Conservation (phyloP, 2,113 vertebrate genomes). For the Pterophyllum scalare region DNA sequence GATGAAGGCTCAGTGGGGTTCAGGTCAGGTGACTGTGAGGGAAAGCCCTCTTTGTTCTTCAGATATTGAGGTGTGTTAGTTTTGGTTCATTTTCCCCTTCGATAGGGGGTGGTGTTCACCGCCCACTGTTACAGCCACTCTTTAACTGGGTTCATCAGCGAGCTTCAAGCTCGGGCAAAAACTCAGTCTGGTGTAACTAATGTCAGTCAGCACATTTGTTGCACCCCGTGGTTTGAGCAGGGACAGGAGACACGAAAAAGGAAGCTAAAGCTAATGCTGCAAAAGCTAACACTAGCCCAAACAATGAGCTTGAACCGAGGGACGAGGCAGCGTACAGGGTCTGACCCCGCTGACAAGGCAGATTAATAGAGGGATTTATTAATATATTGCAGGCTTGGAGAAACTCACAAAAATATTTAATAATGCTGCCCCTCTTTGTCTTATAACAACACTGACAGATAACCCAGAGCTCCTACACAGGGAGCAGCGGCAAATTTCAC, state of each 20-base stretch:
- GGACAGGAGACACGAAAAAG: not conserved
- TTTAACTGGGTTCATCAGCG: not conserved
- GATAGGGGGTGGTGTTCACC: not conserved
- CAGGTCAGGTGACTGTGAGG: not conserved
- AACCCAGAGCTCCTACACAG: not conserved
- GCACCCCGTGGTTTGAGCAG: not conserved
- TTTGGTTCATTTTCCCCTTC: not conserved
- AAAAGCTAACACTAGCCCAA: not conserved
- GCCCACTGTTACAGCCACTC: not conserved
- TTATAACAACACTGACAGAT: not conserved
- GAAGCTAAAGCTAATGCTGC: not conserved
- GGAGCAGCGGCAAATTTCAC: not conserved
- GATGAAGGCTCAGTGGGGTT: not conserved
- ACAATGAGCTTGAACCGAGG: no score
- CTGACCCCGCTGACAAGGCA: not conserved
- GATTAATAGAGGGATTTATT: not conserved
- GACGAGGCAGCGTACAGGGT: not conserved
- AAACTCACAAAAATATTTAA: not conserved
- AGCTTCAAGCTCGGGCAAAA: not conserved
- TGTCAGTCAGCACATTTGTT: not conserved
- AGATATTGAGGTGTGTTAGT: not conserved
- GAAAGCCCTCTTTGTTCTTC: not conserved
- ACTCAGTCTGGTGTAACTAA: not conserved
- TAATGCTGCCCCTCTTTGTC: rapidly evolving
- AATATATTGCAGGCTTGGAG: rapidly evolving